These are phyloP conservation scores for Gymnocephalus cernua DNA, from an alignment of 2,113 vertebrate genomes.

Conservation along the genomic window DNA sequence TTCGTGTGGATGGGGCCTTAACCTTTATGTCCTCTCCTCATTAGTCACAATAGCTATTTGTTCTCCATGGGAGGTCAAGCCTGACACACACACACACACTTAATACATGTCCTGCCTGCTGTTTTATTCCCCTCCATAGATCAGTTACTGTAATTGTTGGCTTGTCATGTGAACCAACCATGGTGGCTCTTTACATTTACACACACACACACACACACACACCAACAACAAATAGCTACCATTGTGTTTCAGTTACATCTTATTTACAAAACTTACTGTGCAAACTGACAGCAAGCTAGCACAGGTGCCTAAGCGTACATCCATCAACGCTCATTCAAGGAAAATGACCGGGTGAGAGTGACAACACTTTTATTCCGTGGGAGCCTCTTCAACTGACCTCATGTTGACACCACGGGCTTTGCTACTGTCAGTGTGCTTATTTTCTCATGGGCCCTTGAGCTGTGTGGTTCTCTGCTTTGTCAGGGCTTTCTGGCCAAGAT, in stretches of 20 bases:
- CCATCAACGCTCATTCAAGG: constrained; percentile 44
- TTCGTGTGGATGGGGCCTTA: no score
- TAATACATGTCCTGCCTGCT: constrained; percentile 38
- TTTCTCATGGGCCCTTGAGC: constrained; percentile 62
- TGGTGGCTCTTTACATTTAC: constrained; percentile 19
- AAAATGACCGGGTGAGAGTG: constrained; percentile 62
- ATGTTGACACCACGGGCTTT: constrained; percentile 59
- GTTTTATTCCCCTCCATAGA: constrained; percentile 33
- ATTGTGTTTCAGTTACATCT: constrained; percentile 31
- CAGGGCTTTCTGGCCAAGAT: constrained; percentile 75
- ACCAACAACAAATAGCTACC: constrained; percentile 46
- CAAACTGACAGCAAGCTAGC: constrained; percentile 53
- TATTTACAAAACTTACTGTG: constrained; percentile 59
- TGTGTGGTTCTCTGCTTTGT: constrained; percentile 67
- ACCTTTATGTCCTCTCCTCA: constrained; percentile 57
- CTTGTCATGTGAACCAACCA: constrained; percentile 51
- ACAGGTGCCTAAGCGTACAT: constrained; percentile 62
- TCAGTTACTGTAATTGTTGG: constrained; percentile 69
- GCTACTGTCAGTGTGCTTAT: constrained; percentile 58
- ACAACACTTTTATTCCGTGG: constrained; percentile 59
- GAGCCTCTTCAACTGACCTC: constrained; percentile 66
- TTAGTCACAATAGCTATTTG: constrained; percentile 67
- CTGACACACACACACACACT: constrained; percentile 67
- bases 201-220: constrained; percentile 24
- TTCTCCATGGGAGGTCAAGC: constrained; percentile 71